Evolutionary conservation across 2,113 vertebrate genomes (phyloP).

Genomic region (Ursus arctos): DNA sequence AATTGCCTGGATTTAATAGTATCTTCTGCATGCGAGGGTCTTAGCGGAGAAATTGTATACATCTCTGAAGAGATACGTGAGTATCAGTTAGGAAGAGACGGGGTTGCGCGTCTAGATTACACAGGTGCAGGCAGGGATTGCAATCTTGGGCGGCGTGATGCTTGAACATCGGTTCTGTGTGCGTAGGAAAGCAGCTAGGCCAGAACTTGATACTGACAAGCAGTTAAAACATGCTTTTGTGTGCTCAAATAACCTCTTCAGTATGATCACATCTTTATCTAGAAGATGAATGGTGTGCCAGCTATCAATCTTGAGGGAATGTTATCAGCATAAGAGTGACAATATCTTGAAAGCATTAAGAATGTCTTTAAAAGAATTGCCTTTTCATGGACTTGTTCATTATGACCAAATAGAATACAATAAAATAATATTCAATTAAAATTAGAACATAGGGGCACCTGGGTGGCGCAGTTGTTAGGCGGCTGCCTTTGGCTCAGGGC

Average conservation of each 20-base stretch:
- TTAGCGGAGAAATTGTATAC: background rate
- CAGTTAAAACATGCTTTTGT: background rate
- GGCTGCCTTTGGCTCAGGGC: too few species aligned
- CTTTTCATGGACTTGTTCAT: conserved; percentile 11
- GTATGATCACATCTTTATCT: background rate
- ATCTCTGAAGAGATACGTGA: background rate
- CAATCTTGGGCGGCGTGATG: background rate
- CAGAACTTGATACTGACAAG: background rate
- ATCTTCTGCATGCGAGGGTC: background rate
- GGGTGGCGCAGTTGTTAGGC: too few species aligned
- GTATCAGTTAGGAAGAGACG: background rate
- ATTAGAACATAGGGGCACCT: background rate
- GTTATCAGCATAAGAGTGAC: background rate
- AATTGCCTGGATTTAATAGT: background rate
- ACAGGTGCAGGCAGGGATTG: background rate
- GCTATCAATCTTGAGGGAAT: conserved; percentile 8
- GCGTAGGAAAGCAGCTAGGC: background rate
- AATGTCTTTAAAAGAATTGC: background rate
- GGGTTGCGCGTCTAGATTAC: background rate
- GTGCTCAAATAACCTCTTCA: background rate
- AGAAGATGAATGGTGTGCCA: background rate
- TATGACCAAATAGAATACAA: background rate
- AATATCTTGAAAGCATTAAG: background rate
- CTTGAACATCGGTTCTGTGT: background rate
- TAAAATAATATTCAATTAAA: conserved; percentile 35